Percentiles rank a stretch among this genome's conserved stretches.
Conservation (phyloP, 2,797 vertebrate genomes). For the Falco cherrug region DNA sequence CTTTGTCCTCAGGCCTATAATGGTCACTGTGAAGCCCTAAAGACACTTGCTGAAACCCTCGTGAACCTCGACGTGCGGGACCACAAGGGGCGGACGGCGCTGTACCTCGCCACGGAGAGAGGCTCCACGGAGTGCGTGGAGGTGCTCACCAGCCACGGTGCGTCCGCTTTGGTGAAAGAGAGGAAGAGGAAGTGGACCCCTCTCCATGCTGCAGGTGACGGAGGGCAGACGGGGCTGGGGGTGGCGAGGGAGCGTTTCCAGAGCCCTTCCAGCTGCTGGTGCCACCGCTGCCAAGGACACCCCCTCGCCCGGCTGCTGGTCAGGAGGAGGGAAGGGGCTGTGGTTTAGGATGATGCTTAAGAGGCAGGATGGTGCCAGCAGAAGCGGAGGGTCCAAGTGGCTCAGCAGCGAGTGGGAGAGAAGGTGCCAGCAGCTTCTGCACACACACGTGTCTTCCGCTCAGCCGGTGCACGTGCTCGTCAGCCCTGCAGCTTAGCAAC, state of each 20-base stretch:
- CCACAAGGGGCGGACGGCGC: slow-evolving; percentile 89
- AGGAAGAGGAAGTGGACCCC: slow-evolving; percentile 91
- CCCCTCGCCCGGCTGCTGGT: rapidly evolving
- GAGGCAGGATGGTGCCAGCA: background rate
- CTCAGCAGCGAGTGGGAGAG: background rate
- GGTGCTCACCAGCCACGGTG: slow-evolving; percentile 91
- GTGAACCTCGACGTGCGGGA: slow-evolving; percentile 95
- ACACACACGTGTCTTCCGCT: background rate
- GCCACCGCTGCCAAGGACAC: rapidly evolving
- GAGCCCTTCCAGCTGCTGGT: background rate
- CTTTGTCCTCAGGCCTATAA: slow-evolving; percentile 86
- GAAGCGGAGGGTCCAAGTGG: background rate
- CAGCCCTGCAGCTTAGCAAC: background rate
- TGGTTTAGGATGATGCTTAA: background rate
- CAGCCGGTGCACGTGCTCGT: background rate
- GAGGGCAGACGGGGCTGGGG: background rate
- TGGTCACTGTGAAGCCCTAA: slow-evolving; percentile 95
- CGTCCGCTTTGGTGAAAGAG: slow-evolving; percentile 91
- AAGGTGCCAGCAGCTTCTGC: background rate
- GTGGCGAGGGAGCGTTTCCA: rapidly evolving
- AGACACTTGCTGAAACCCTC: slow-evolving; percentile 91
- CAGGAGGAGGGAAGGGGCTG: background rate
- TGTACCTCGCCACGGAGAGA: slow-evolving; percentile 92
- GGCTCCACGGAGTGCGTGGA: slow-evolving; percentile 91
- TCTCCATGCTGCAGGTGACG: slow-evolving; percentile 90